phyloP scores from a whole-genome alignment of 2,113 vertebrate species.

The Leptobrachium ailaonicum region DNA sequence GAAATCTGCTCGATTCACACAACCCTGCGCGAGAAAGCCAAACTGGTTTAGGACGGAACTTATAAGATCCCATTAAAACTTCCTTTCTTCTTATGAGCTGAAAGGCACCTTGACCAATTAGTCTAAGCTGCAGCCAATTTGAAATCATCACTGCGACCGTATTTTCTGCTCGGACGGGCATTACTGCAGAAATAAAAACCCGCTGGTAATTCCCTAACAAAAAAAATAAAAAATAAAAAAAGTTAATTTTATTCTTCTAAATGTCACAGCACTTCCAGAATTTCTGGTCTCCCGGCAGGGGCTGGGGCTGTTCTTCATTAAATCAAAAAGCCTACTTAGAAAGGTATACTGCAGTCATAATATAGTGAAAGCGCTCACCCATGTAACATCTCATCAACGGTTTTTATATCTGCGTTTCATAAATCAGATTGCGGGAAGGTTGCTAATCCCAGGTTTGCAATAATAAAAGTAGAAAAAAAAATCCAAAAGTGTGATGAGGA shows the following conservation, averaged over 20 bases:
- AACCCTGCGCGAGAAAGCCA: neutral
- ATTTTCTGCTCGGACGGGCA: conserved; percentile 47
- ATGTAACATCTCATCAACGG: conserved; percentile 24
- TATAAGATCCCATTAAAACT: conserved; percentile 14
- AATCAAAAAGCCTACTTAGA: conserved; percentile 43
- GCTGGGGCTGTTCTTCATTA: conserved; percentile 25
- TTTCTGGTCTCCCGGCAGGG: conserved; percentile 40
- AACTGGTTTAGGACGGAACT: neutral
- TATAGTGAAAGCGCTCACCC: conserved; percentile 32
- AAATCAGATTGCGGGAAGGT: conserved; percentile 27
- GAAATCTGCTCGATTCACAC: neutral
- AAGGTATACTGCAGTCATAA: conserved; percentile 43
- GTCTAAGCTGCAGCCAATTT: conserved; percentile 45
- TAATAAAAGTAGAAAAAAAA: conserved; percentile 24
- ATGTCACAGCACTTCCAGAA: conserved; percentile 47
- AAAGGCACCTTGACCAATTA: conserved; percentile 49
- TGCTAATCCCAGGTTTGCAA: conserved; percentile 18
- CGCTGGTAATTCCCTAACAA: conserved; percentile 35
- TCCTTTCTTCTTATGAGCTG: conserved; percentile 19
- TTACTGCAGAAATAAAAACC: conserved; percentile 50
- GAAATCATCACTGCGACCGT: conserved; percentile 46
- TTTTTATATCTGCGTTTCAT: conserved; percentile 36
- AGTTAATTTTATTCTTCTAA: conserved; percentile 43
- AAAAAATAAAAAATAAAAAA: conserved; percentile 35
- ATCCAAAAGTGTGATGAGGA: neutral